Evolutionary conservation across 2,888 invertebrate species (phyloP).

Genomic region (Microctonus aethiopoides): DNA sequence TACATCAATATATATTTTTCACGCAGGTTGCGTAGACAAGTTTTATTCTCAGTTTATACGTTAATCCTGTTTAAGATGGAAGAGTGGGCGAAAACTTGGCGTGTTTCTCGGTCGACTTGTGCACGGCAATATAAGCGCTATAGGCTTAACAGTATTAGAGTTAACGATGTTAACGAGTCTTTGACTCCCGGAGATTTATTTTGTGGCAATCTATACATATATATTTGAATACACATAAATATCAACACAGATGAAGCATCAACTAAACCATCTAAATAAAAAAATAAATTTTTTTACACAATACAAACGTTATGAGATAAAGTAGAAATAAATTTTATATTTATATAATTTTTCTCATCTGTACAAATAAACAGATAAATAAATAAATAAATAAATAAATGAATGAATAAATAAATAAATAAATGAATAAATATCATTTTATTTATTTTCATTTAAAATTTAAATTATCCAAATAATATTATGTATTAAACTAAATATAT

Average conservation of each 20-base stretch:
- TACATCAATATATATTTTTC: constrained; percentile 12
- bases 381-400: too few species aligned
- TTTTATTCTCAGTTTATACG: constrained; percentile 57
- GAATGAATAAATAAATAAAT: too few species aligned
- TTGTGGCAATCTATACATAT: constrained; percentile 7
- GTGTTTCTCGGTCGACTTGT: constrained; percentile 55
- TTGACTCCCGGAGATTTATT: constrained; percentile 47
- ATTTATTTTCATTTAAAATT: constrained; percentile 10
- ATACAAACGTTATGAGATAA: too few species aligned
- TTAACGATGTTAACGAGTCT: constrained; percentile 57
- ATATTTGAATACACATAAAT: constrained; percentile 4
- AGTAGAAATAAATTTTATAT: too few species aligned
- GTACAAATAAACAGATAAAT: too few species aligned
- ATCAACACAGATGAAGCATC: not conserved
- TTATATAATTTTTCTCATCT: too few species aligned
- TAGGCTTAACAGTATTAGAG: constrained; percentile 54
- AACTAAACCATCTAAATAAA: not conserved
- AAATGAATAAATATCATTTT: too few species aligned
- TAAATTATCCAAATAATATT: constrained; percentile 14
- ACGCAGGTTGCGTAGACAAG: constrained; percentile 40
- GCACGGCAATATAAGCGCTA: constrained; percentile 40
- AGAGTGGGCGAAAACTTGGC: constrained; percentile 56
- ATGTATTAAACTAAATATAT: too few species aligned
- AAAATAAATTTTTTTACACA: not conserved
- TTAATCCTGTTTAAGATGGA: constrained; percentile 59